A percentile compares a stretch with the other conserved stretches of the same genome.
phyloP scores from a whole-genome alignment of 2,113 vertebrate species.

The Cettia cetti region DNA sequence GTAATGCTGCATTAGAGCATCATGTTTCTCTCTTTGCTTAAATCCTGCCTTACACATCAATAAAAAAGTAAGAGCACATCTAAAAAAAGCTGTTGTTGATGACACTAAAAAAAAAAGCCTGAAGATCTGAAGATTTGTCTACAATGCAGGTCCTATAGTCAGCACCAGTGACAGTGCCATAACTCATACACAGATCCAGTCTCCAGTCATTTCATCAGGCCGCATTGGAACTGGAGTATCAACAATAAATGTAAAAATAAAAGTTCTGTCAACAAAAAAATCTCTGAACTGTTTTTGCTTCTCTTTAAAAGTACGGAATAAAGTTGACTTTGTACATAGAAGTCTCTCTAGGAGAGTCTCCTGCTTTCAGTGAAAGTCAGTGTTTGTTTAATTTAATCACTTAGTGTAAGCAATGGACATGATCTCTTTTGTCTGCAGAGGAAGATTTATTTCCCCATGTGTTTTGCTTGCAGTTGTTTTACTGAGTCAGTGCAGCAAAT shows the following conservation, averaged over 20 bases:
- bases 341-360: background rate
- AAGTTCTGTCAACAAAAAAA: background rate
- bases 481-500: background rate
- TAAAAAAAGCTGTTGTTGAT: background rate
- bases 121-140: background rate
- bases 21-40: background rate
- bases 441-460: background rate
- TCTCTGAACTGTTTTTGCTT: background rate
- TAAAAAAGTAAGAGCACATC: background rate
- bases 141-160: background rate
- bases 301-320: background rate
- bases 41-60: background rate
- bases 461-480: background rate
- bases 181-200: background rate
- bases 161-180: background rate
- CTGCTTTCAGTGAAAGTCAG: background rate
- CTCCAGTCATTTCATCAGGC: background rate
- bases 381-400: constrained; percentile 3
- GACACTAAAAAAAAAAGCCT: background rate
- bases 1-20: background rate
- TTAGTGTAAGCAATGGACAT: background rate
- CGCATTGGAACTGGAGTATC: background rate
- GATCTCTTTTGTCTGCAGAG: background rate
- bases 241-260: background rate
- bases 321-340: background rate